A percentile compares a stretch with the other conserved stretches of the same genome.
Conservation (phyloP, 2,888 invertebrate species). For the Ellobium chinense region DNA sequence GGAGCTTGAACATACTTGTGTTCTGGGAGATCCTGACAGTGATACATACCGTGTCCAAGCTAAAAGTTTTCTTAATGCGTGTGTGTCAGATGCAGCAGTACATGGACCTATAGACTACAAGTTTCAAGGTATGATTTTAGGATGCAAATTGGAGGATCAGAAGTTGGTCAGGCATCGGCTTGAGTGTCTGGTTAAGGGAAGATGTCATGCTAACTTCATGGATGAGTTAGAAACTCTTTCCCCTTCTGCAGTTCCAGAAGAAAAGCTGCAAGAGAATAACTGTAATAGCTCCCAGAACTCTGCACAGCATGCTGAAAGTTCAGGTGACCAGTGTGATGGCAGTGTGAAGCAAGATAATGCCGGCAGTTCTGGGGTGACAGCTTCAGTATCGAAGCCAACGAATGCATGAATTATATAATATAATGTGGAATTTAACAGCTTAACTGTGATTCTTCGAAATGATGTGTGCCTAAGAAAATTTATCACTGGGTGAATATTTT, state of each 20-base stretch:
- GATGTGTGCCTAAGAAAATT: too few species aligned
- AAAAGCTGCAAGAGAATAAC: not conserved
- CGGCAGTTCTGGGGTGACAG: too few species aligned
- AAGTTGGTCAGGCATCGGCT: conserved; percentile 71
- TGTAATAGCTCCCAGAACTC: too few species aligned
- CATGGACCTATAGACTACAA: conserved; percentile 75
- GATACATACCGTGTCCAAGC: conserved; percentile 58
- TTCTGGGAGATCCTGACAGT: conserved; percentile 53
- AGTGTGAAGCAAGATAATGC: too few species aligned
- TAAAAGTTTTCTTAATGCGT: conserved; percentile 77
- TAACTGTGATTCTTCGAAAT: too few species aligned
- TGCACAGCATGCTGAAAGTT: not conserved
- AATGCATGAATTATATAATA: too few species aligned
- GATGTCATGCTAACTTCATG: not conserved
- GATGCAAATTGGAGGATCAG: conserved; percentile 80
- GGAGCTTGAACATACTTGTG: conserved; percentile 64
- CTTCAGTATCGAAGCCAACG: too few species aligned
- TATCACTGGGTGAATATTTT: too few species aligned
- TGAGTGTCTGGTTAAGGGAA: conserved; percentile 45
- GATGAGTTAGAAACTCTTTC: too few species aligned
- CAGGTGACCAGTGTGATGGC: not conserved
- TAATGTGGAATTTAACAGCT: too few species aligned
- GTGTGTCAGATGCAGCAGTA: conserved; percentile 73
- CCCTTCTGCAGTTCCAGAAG: too few species aligned
- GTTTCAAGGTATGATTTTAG: conserved; percentile 77